Evolutionary conservation across 1,140 invertebrate genomes (phyloP).

Genomic region (Apis dorsata): DNA sequence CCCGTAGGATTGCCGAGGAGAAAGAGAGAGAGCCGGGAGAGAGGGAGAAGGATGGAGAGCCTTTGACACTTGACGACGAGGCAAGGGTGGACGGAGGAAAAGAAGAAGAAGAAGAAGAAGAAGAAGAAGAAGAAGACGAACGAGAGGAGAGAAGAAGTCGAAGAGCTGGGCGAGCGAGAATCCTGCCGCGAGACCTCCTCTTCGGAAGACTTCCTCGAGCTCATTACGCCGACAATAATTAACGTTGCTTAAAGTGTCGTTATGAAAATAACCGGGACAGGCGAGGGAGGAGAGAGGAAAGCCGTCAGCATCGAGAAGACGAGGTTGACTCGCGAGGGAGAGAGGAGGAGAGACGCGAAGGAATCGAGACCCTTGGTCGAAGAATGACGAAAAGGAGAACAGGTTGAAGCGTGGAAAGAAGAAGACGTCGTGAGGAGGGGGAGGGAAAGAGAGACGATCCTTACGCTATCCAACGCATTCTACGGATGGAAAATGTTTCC

Average conservation of each 20-base stretch:
- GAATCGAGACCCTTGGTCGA: not conserved
- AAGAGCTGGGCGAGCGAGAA: slow-evolving; percentile 5
- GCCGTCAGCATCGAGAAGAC: too few relatives aligned
- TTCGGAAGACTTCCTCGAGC: slow-evolving; percentile 66
- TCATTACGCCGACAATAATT: slow-evolving; percentile 72
- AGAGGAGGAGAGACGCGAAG: too few relatives aligned
- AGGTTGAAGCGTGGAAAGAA: slow-evolving; percentile 4
- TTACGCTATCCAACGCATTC: slow-evolving; percentile 58
- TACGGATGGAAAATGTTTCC: slow-evolving; percentile 66
- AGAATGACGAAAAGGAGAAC: slow-evolving; percentile 45
- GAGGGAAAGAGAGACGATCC: slow-evolving; percentile 43
- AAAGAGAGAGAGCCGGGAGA: not conserved
- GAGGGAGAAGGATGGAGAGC: not conserved
- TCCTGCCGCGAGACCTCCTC: slow-evolving; percentile 28
- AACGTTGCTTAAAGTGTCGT: slow-evolving; percentile 72
- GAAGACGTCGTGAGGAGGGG: not conserved
- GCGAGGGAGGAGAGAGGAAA: not conserved
- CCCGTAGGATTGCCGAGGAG: slow-evolving; percentile 53
- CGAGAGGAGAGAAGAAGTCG: not conserved
- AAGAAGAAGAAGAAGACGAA: slow-evolving; percentile 23
- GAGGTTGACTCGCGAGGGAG: too few relatives aligned
- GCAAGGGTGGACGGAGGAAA: not conserved
- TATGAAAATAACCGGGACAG: slow-evolving; percentile 63
- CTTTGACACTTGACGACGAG: slow-evolving; percentile 55
- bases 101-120: slow-evolving; percentile 27